These are phyloP conservation scores for Lasioglossum albipes DNA, from an alignment of 1,140 invertebrate genomes.

Conservation along the genomic window DNA sequence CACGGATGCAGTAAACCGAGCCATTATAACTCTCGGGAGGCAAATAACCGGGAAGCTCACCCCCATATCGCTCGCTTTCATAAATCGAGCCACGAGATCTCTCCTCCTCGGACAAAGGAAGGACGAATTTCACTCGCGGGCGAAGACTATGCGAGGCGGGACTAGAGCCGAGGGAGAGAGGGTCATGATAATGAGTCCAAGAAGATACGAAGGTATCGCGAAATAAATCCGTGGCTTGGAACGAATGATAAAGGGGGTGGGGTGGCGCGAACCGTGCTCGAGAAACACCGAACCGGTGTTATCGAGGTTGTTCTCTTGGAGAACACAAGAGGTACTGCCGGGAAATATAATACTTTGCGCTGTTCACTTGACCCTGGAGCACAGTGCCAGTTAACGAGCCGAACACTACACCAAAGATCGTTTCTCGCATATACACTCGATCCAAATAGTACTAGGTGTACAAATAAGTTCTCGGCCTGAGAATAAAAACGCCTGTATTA, in stretches of 20 bases:
- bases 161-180: neutral
- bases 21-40: constrained; percentile 59
- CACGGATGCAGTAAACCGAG: constrained; percentile 41
- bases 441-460: too few species aligned
- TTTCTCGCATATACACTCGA: neutral
- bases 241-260: neutral
- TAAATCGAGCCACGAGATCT: constrained; percentile 45
- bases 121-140: constrained; percentile 25
- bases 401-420: constrained; percentile 21
- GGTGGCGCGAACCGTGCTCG: constrained; percentile 6
- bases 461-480: too few species aligned
- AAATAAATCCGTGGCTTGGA: constrained; percentile 45
- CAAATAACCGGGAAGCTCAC: constrained; percentile 54
- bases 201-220: constrained; percentile 30
- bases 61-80: constrained; percentile 50
- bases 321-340: constrained; percentile 22
- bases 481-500: too few species aligned
- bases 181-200: constrained; percentile 52
- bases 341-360: constrained; percentile 43
- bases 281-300: constrained; percentile 41
- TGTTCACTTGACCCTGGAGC: constrained; percentile 54
- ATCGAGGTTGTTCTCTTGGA: constrained; percentile 30
- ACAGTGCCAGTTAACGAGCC: constrained; percentile 52
- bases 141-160: neutral
- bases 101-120: constrained; percentile 36